Percentiles rank a stretch among this genome's conserved stretches.
phyloP scores from a whole-genome alignment of 2,113 vertebrate species.

The Ursus arctos region DNA sequence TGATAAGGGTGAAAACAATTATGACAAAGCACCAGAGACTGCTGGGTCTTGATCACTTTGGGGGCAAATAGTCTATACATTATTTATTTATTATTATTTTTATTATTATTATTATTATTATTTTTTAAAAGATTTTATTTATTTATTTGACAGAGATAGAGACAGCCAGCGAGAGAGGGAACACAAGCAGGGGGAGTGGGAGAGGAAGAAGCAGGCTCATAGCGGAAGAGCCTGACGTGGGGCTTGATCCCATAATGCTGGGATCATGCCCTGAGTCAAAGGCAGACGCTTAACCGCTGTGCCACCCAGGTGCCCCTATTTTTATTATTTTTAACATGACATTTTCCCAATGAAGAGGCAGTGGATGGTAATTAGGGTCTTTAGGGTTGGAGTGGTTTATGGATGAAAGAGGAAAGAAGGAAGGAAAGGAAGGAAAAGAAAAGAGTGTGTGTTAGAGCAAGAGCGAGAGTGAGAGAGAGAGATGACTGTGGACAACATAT shows the following conservation, averaged over 20 bases:
- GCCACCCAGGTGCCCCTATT: background rate
- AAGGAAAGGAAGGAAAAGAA: background rate
- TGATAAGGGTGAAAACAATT: accelerated
- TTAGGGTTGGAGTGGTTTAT: constrained; percentile 3
- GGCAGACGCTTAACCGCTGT: too few species aligned
- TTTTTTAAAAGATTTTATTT: background rate
- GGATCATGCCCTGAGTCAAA: too few species aligned
- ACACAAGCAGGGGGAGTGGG: too few species aligned
- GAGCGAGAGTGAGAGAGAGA: background rate
- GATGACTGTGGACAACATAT: constrained; percentile 32
- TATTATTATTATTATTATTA: background rate
- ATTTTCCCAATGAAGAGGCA: constrained; percentile 50
- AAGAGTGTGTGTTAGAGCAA: too few species aligned
- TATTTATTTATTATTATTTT: constrained; percentile 46
- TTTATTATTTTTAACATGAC: background rate
- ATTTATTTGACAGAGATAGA: too few species aligned
- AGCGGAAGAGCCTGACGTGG: too few species aligned
- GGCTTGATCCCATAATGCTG: too few species aligned
- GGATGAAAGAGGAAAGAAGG: background rate
- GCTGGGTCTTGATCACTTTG: background rate
- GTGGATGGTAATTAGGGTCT: background rate
- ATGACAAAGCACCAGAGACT: constrained; percentile 17
- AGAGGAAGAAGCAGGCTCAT: too few species aligned
- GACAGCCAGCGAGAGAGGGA: too few species aligned
- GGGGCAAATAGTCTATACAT: background rate